Evolutionary conservation across 2,888 invertebrate species (phyloP).

Genomic region (Agonopterix heracliana): DNA sequence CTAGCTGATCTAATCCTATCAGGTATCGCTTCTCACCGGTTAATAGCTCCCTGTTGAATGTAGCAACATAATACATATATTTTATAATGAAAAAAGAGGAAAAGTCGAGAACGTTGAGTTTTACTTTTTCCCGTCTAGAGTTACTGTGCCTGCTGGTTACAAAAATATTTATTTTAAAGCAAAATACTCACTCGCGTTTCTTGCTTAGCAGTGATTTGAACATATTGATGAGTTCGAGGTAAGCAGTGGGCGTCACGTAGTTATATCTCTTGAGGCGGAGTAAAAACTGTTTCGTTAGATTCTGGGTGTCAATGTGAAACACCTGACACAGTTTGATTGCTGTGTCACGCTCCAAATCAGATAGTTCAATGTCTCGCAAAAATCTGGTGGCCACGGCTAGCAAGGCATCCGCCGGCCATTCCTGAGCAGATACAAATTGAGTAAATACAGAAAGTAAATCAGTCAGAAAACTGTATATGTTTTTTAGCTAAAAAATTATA

Average conservation of each 20-base stretch:
- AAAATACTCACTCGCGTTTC: conserved; percentile 71
- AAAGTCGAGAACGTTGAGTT: too few relatives aligned
- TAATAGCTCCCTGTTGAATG: conserved; percentile 75
- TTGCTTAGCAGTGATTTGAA: conserved; percentile 86
- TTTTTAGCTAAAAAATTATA: too few relatives aligned
- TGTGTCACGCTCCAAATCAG: conserved; percentile 82
- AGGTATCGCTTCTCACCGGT: conserved; percentile 85
- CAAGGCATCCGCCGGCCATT: conserved; percentile 96
- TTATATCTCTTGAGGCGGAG: conserved; percentile 81
- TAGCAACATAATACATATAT: too few relatives aligned
- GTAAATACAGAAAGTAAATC: too few relatives aligned
- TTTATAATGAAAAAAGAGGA: too few relatives aligned
- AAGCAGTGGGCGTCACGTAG: conserved; percentile 96
- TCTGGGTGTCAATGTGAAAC: conserved; percentile 90
- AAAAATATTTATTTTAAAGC: too few relatives aligned
- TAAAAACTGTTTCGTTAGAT: conserved; percentile 79
- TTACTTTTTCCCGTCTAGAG: too few relatives aligned
- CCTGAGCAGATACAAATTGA: conserved; percentile 48
- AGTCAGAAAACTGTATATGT: too few relatives aligned
- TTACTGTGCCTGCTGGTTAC: too few relatives aligned
- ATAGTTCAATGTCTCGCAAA: conserved; percentile 86
- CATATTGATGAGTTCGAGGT: conserved; percentile 92
- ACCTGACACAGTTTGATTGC: conserved; percentile 93
- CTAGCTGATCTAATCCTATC: conserved; percentile 90
- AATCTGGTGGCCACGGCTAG: conserved; percentile 91